Base-by-base conservation (phyloP, 2,888 invertebrate species). In the Anagyrus pseudococci region DNA sequence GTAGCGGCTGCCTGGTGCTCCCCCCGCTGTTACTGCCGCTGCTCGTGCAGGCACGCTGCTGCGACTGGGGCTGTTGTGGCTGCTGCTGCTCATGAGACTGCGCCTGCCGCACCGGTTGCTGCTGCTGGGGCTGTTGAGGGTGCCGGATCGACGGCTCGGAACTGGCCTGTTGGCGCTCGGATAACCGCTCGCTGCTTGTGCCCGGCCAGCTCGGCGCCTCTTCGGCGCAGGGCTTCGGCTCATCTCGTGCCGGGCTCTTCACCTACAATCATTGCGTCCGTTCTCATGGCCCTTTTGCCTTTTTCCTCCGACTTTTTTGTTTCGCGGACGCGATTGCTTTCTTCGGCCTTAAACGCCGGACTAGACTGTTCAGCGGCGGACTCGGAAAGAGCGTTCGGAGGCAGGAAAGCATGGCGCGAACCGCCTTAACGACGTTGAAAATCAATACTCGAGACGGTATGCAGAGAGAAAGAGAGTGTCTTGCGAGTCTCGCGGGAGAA, bases 1-100 rank as follows among this genome's bases (percentile, higher is more conserved):
- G 92, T 63, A 92, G 79, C 6, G 91, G 90, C 58, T 86, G 33
- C 22, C 62, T 61, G 54, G 23, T 66, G n/a, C n/a, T n/a, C n/a
- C n/a, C 26, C 73, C 72, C 37, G 44, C 17, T 43, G 41, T 73
- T 73, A 43, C 68, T 69, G 40, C 67, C 8, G n/a, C 20, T 60
- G 58, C 10, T 44, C 50, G 10, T 61, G 40, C 74, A 73, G 44
- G 69, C 70, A 43, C 68, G 37, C 74, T 40, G 59, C 66, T 67
- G 66, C 54, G 68, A 71, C 66, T 69, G 74, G 23, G 69, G 65
- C 1, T 59, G 41, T n/a, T n/a, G n/a, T n/a, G n/a, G n/a, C n/a
- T n/a, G n/a, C n/a, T n/a, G n/a, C n/a, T n/a, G n/a, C n/a, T 54
- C 54, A 4, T 26, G 58, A 15, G 58, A 40, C 73, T 73, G 48